A percentile compares a stretch with the other conserved stretches of the same genome.
Evolutionary conservation across 2,113 vertebrate genomes (phyloP).

Genomic region (Pelobates fuscus): DNA sequence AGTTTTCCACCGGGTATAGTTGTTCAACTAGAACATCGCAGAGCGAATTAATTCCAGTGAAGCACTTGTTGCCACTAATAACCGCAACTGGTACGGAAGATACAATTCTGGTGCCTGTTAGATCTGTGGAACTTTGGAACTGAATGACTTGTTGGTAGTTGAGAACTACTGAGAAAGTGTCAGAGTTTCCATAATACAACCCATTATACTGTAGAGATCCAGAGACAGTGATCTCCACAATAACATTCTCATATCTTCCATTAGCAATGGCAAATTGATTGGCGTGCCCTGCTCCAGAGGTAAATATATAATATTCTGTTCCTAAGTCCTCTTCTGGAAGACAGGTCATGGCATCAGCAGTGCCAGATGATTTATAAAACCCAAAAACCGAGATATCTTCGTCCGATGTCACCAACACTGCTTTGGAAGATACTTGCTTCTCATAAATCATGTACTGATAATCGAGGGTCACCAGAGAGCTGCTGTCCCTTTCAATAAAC

Average conservation of each 20-base stretch:
- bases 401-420: slow-evolving; percentile 1
- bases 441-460: slow-evolving; percentile 25
- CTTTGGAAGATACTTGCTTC: slow-evolving; percentile 8
- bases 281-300: not conserved
- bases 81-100: slow-evolving; percentile 19
- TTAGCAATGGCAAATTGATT: slow-evolving; percentile 37
- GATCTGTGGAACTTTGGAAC: slow-evolving; percentile 23
- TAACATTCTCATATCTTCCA: not conserved
- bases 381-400: slow-evolving; percentile 21
- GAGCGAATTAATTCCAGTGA: not conserved
- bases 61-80: slow-evolving; percentile 30
- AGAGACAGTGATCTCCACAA: slow-evolving; percentile 1
- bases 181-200: not conserved
- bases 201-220: slow-evolving; percentile 25
- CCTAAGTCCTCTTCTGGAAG: slow-evolving; percentile 25
- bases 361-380: not conserved
- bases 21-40: slow-evolving; percentile 23
- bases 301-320: slow-evolving; percentile 27
- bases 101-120: slow-evolving; percentile 24
- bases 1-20: slow-evolving; percentile 15
- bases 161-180: slow-evolving; percentile 13
- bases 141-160: slow-evolving; percentile 16
- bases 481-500: not conserved
- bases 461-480: slow-evolving; percentile 5
- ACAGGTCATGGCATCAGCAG: slow-evolving; percentile 23